These are phyloP conservation scores for Drosophila fuyamai DNA, from an alignment of 1,140 invertebrate genomes.

Conservation along the genomic window DNA sequence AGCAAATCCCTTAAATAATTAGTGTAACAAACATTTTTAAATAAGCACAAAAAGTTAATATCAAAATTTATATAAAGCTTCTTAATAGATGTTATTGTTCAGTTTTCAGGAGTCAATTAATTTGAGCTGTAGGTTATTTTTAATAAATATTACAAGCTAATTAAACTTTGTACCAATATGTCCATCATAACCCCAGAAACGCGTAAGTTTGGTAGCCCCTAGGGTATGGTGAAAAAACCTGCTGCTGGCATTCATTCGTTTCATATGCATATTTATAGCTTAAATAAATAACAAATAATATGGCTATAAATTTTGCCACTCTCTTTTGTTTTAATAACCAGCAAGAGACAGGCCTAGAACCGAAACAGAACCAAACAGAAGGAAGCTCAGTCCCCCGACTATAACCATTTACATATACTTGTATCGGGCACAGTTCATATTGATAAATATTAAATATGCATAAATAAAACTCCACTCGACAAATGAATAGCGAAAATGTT, in stretches of 20 bases:
- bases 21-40: too few species aligned
- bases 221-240: constrained; percentile 64
- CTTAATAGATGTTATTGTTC: too few species aligned
- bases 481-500: constrained; percentile 57
- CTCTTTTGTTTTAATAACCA: constrained; percentile 78
- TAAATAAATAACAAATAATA: constrained; percentile 83
- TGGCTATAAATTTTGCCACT: constrained; percentile 78
- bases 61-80: too few species aligned
- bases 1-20: too few species aligned
- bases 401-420: constrained; percentile 11
- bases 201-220: background rate
- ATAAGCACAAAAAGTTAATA: too few species aligned
- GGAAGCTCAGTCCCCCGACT: background rate
- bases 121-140: background rate
- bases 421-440: constrained; percentile 37
- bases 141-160: background rate
- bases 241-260: constrained; percentile 70
- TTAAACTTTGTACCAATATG: background rate
- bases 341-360: constrained; percentile 22
- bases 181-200: constrained; percentile 3
- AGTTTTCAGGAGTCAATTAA: too few species aligned
- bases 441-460: constrained; percentile 76
- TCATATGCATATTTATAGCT: constrained; percentile 82
- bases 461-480: constrained; percentile 69
- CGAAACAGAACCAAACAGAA: background rate